These are phyloP conservation scores for Chalcis sispes DNA, from an alignment of 2,888 invertebrate genomes.

Conservation along the genomic window DNA sequence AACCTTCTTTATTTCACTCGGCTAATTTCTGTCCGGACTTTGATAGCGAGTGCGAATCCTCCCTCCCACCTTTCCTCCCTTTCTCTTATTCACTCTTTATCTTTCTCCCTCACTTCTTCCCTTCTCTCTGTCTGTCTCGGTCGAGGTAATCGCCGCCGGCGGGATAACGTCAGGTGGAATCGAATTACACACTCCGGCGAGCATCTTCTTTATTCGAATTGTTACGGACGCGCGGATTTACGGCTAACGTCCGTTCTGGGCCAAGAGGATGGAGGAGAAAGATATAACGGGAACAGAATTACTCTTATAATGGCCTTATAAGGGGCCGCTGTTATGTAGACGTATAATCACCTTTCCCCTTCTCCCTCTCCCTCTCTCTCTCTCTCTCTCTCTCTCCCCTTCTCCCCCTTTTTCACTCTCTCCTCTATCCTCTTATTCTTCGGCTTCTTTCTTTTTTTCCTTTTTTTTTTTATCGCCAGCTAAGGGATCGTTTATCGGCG, in stretches of 20 bases:
- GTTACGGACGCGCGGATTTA: conserved; percentile 36
- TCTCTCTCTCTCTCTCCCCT: not conserved
- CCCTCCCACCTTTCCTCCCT: too few relatives aligned
- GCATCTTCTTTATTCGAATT: conserved; percentile 45
- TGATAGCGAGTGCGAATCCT: not conserved
- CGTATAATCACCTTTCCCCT: conserved; percentile 32
- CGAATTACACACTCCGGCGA: conserved; percentile 53
- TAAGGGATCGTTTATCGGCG: conserved; percentile 34
- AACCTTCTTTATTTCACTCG: conserved; percentile 56
- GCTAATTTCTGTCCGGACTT: conserved; percentile 52
- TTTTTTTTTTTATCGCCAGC: conserved; percentile 24
- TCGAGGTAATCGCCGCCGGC: too few relatives aligned
- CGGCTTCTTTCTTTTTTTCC: not conserved
- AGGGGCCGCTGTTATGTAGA: conserved; percentile 28
- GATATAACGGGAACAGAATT: conserved; percentile 43
- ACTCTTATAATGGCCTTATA: conserved; percentile 46
- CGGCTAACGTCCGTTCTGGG: too few relatives aligned
- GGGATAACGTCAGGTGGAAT: conserved; percentile 52
- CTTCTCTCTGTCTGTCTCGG: too few relatives aligned
- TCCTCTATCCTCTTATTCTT: too few relatives aligned
- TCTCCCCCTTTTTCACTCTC: conserved; percentile 2
- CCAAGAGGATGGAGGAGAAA: too few relatives aligned
- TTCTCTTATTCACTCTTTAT: too few relatives aligned
- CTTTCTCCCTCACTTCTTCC: too few relatives aligned
- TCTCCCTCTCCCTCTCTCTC: not conserved